Evolutionary conservation across 1,140 invertebrate genomes (phyloP), one percentile per base, ranked within the genome.

Genomic region (Laupala kohalensis): DNA sequence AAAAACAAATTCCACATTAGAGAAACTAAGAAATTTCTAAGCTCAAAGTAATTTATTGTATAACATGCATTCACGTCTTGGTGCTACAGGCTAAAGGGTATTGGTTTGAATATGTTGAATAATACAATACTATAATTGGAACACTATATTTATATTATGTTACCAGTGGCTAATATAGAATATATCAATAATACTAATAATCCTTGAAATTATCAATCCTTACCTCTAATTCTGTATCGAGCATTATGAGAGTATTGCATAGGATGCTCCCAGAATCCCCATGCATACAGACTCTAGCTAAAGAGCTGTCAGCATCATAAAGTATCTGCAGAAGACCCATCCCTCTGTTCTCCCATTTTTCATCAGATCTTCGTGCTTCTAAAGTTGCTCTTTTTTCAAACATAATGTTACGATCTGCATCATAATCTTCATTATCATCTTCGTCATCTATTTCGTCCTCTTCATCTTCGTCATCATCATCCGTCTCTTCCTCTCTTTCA

Each of bases 241-340:
- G 78, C 67, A 79, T 79, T 71, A 86, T 84, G 23, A 85, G 72
- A 65, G 85, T 84, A 53, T 84, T 83, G 71, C 83, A 83, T 1
- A 84, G 65, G 15, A 77, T 71, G n/a, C 80, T 76, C 5, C 80
- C 79, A 53, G 77, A 76, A 28, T 84, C 82, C 4, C 76, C 74
- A 37, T 77, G 77, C 23, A 86, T 75, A n/a, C 78, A 70, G 26
- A 87, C 82, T 26, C 78, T 78, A 12, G 80, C 78, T 0, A 80
- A 82, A 74, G 77, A 83, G 5, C 84, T 76, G 23, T 83, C 80
- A n/a, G 82, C 80, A 76, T 87, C 67, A 30, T 30, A 86, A n/a
- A 80, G 25, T 15, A 86, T 80, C 37, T 80, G 79, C 1, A 87
- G 70, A 37, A 77, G 77, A n/a, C 84, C 85, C 24, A 76, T 70